phyloP scores from a whole-genome alignment of 2,113 vertebrate species.

The Myotis lucifugus region DNA sequence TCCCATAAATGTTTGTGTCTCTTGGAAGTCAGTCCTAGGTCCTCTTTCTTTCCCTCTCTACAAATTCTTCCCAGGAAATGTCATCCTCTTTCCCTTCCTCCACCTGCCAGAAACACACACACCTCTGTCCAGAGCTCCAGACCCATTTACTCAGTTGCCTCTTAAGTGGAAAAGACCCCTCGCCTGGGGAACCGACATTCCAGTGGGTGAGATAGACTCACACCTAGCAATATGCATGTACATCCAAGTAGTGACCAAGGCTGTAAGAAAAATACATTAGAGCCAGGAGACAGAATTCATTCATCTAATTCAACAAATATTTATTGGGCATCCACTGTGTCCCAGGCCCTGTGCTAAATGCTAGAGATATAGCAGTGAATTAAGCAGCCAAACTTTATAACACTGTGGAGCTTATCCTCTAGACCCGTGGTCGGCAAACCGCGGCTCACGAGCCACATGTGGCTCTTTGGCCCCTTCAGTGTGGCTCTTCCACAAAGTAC shows the following conservation, averaged over 20 bases:
- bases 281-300: neutral
- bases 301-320: neutral
- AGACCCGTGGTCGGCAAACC: too few relatives aligned
- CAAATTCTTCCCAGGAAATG: neutral
- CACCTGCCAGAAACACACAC: neutral
- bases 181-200: neutral
- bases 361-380: neutral
- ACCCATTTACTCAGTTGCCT: neutral
- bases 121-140: neutral
- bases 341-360: neutral
- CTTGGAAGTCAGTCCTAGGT: neutral
- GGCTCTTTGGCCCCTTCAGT: too few relatives aligned
- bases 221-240: accelerated
- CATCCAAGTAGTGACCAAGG: neutral
- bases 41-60: neutral
- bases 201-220: neutral
- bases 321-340: neutral
- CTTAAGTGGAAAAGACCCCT: neutral
- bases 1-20: neutral
- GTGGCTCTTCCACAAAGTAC: too few relatives aligned
- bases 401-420: neutral
- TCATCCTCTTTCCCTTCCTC: neutral
- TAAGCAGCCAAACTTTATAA: neutral
- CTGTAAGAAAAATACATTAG: neutral
- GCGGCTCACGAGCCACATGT: too few relatives aligned